A percentile compares a stretch with the other conserved stretches of the same genome.
Evolutionary conservation across 1,140 invertebrate genomes (phyloP).

Genomic region (Trinorchestia longiramus): DNA sequence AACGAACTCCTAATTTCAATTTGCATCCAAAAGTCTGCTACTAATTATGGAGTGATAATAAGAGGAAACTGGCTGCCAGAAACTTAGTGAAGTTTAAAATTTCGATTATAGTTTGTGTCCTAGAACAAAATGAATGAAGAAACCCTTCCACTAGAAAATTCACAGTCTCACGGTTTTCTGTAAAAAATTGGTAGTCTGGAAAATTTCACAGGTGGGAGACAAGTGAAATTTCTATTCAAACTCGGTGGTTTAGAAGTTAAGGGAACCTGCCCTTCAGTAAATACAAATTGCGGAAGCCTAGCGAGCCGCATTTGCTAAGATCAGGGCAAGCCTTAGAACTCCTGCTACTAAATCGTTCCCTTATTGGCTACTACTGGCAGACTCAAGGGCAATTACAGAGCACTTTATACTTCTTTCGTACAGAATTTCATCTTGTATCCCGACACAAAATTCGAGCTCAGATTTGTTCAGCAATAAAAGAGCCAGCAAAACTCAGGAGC

Average conservation of each 20-base stretch:
- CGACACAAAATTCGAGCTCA: neutral
- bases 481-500: neutral
- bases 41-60: neutral
- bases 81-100: neutral
- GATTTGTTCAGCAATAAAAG: slow-evolving; percentile 28
- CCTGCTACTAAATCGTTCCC: neutral
- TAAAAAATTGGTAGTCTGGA: neutral
- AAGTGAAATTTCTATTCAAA: neutral
- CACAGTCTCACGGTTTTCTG: neutral
- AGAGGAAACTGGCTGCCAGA: neutral
- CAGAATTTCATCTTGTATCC: neutral
- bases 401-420: neutral
- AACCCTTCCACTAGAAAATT: neutral
- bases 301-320: neutral
- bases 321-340: neutral
- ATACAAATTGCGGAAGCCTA: neutral
- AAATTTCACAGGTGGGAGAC: neutral
- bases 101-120: neutral
- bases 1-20: neutral
- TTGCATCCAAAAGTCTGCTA: neutral
- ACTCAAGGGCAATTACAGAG: slow-evolving; percentile 1
- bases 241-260: neutral
- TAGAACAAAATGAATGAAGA: neutral
- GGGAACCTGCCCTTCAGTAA: neutral
- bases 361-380: slow-evolving; percentile 11